Conservation (phyloP, 2,113 vertebrate species). For the Pleuronectes platessa region DNA sequence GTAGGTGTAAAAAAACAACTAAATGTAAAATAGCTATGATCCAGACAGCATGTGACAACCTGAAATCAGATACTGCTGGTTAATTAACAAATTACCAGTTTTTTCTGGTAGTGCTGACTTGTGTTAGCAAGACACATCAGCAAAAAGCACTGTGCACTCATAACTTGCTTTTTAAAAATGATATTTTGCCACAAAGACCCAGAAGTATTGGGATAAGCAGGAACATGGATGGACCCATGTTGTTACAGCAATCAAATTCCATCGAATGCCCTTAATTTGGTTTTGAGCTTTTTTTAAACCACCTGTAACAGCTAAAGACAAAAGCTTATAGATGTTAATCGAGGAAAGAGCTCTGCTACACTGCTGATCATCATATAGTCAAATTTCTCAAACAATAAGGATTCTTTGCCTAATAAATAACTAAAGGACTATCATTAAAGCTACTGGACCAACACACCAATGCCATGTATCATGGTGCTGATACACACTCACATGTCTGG, state of each 20-base stretch:
- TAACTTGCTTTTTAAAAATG: not conserved
- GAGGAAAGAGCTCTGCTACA: not conserved
- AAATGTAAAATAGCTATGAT: constrained; percentile 31
- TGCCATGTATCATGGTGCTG: not conserved
- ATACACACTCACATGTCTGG: not conserved
- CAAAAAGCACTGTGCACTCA: not conserved
- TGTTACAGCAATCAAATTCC: too few species aligned
- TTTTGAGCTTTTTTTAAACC: not conserved
- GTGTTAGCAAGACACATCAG: not conserved
- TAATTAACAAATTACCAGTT: not conserved
- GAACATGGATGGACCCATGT: not conserved
- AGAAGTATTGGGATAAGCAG: not conserved
- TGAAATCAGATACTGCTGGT: constrained; percentile 22
- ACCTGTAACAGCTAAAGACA: not conserved
- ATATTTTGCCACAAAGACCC: not conserved
- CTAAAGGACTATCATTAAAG: not conserved
- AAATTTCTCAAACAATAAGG: not conserved
- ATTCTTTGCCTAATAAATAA: not conserved
- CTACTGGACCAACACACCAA: not conserved
- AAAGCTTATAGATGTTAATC: not conserved
- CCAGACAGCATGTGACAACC: constrained; percentile 7
- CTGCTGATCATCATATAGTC: not conserved
- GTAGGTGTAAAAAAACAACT: constrained; percentile 14
- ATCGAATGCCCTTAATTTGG: too few species aligned
- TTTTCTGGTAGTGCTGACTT: not conserved